Conservation (phyloP, 2,797 vertebrate species). For the Oreortyx pictus region DNA sequence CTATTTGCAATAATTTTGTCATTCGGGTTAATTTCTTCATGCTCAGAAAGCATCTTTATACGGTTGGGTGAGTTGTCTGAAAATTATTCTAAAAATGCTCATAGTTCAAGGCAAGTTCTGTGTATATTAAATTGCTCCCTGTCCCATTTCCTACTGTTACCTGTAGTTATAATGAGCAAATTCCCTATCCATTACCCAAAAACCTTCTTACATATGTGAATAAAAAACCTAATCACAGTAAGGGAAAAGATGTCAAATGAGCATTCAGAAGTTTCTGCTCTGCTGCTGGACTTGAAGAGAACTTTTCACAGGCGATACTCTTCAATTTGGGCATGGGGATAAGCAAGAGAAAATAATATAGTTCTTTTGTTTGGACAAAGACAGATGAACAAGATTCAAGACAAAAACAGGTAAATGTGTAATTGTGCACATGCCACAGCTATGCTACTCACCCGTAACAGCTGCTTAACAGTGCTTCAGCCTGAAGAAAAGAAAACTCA, state of each 20-base stretch:
- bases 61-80: not conserved
- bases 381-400: not conserved
- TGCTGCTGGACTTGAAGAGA: not conserved
- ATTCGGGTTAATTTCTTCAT: not conserved
- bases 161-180: not conserved
- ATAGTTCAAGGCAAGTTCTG: not conserved
- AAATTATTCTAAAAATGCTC: not conserved
- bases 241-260: not conserved
- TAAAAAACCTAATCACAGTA: not conserved
- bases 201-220: not conserved
- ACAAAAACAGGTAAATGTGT: not conserved
- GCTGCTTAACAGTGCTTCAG: not conserved
- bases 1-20: not conserved
- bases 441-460: not conserved
- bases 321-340: not conserved
- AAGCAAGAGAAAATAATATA: accelerated
- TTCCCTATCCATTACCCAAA: not conserved
- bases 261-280: not conserved
- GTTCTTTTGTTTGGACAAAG: not conserved
- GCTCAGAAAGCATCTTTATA: accelerated
- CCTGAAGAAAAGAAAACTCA: not conserved
- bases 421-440: not conserved
- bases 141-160: not conserved
- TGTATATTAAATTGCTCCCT: not conserved
- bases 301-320: not conserved